A percentile compares a stretch with the other conserved stretches of the same genome.
phyloP scores from a whole-genome alignment of 2,797 vertebrate species.

The Eidolon dupreanum region DNA sequence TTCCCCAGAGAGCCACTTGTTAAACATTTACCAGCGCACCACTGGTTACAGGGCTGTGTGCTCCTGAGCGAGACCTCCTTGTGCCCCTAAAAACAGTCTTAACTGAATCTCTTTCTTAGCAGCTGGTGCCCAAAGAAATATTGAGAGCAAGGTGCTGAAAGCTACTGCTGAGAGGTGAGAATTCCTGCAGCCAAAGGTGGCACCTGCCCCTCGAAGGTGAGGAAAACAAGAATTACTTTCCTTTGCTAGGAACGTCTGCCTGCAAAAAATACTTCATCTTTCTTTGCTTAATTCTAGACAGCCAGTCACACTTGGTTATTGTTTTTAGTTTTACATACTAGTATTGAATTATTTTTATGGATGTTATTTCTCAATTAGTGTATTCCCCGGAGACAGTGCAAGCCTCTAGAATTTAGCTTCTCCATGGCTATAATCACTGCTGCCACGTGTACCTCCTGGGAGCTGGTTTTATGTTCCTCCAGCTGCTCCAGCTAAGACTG shows the following conservation, averaged over 20 bases:
- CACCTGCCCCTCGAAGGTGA: background rate
- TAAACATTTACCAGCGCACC: background rate
- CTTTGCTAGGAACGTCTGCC: background rate
- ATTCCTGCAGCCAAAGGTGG: background rate
- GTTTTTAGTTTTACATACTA: conserved; percentile 75
- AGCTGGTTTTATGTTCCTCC: background rate
- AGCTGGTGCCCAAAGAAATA: background rate
- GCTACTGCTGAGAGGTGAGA: background rate
- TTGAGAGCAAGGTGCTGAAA: background rate
- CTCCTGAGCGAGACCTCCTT: background rate
- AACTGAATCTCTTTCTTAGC: background rate
- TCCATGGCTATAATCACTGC: conserved; percentile 54
- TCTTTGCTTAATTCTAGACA: conserved; percentile 78
- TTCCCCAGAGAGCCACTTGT: background rate
- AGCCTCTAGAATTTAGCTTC: conserved; percentile 60
- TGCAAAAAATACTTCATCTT: conserved; percentile 65
- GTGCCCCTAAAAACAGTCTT: background rate
- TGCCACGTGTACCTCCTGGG: background rate
- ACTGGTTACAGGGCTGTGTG: background rate
- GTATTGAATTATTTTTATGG: conserved; percentile 77
- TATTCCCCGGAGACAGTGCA: conserved; percentile 59
- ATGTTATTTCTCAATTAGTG: conserved; percentile 80
- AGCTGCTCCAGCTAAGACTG: background rate
- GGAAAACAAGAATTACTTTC: background rate
- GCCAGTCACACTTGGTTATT: conserved; percentile 76